These are phyloP conservation scores for Protonibea diacanthus DNA, from an alignment of 2,797 vertebrate species.

Conservation along the genomic window DNA sequence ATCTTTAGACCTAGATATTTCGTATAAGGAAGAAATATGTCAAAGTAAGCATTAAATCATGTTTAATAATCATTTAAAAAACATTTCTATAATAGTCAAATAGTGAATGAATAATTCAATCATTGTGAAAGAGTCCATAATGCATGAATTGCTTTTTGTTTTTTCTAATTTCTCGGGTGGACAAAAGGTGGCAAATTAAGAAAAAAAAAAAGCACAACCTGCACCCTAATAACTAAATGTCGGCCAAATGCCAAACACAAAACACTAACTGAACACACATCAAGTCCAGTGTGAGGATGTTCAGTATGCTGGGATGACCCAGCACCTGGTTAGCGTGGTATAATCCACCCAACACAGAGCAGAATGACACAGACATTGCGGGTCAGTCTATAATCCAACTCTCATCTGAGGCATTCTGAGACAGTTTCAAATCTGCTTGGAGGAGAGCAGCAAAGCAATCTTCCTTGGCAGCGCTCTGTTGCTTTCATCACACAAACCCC, in stretches of 20 bases:
- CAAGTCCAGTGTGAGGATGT: constrained; percentile 90
- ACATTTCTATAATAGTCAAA: not conserved
- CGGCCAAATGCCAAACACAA: constrained; percentile 27
- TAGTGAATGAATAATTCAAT: not conserved
- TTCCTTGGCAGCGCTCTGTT: constrained; percentile 98
- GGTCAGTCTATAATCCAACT: constrained; percentile 99
- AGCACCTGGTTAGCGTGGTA: constrained; percentile 96
- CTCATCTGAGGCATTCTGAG: constrained; percentile 98
- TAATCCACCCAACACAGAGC: constrained; percentile 96
- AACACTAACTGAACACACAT: constrained; percentile 77
- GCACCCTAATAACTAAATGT: constrained; percentile 12
- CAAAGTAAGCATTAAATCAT: constrained; percentile 54
- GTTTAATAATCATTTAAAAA: constrained; percentile 13
- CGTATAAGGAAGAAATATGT: constrained; percentile 71
- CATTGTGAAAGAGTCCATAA: not conserved
- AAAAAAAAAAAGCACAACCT: not conserved
- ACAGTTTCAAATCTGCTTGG: constrained; percentile 99
- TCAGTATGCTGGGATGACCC: constrained; percentile 77
- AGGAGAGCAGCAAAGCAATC: constrained; percentile 99
- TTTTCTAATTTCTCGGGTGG: constrained; percentile 5
- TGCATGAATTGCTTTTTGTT: not conserved
- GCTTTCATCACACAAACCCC: constrained; percentile 99
- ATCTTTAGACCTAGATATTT: constrained; percentile 96
- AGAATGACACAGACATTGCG: constrained; percentile 98
- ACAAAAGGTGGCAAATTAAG: not conserved